Conservation (phyloP, 2,888 invertebrate genomes). For the Drosophila sordidula region DNA sequence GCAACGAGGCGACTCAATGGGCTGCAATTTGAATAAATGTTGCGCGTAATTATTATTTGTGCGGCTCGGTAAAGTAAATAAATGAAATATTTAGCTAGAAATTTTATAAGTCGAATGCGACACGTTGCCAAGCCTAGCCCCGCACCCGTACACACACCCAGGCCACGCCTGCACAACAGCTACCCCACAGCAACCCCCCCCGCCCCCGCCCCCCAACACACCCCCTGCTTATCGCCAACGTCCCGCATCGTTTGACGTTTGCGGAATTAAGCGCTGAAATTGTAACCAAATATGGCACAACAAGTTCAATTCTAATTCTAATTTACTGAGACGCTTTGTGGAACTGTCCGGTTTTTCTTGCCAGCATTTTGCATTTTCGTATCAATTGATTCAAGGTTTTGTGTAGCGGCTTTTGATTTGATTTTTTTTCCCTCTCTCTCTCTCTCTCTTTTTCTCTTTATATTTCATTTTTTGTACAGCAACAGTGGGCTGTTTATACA, state of each 20-base stretch:
- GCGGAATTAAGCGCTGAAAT: conserved; percentile 81
- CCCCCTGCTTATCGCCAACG: not conserved
- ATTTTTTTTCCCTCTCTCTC: conserved; percentile 36
- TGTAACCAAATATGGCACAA: conserved; percentile 78
- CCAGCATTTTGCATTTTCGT: conserved; percentile 68
- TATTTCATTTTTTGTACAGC: conserved; percentile 17
- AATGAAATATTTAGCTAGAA: conserved; percentile 75
- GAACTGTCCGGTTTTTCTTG: conserved; percentile 53
- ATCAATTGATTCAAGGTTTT: conserved; percentile 81
- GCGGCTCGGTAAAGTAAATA: conserved; percentile 56
- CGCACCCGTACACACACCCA: conserved; percentile 40
- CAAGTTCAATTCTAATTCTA: conserved; percentile 79
- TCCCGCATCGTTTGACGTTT: conserved; percentile 66
- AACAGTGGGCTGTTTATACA: conserved; percentile 34
- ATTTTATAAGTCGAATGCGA: conserved; percentile 61
- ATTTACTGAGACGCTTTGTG: conserved; percentile 63
- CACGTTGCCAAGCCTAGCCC: conserved; percentile 70
- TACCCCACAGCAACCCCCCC: not conserved
- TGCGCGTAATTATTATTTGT: conserved; percentile 60
- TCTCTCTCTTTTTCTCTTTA: conserved; percentile 10
- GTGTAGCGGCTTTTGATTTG: conserved; percentile 68
- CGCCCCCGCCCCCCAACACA: not conserved
- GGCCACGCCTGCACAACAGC: conserved; percentile 30
- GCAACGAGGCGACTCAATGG: conserved; percentile 27
- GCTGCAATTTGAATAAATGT: conserved; percentile 66